Base-by-base conservation (phyloP, 2,113 vertebrate species). In the Anoura caudifer region DNA sequence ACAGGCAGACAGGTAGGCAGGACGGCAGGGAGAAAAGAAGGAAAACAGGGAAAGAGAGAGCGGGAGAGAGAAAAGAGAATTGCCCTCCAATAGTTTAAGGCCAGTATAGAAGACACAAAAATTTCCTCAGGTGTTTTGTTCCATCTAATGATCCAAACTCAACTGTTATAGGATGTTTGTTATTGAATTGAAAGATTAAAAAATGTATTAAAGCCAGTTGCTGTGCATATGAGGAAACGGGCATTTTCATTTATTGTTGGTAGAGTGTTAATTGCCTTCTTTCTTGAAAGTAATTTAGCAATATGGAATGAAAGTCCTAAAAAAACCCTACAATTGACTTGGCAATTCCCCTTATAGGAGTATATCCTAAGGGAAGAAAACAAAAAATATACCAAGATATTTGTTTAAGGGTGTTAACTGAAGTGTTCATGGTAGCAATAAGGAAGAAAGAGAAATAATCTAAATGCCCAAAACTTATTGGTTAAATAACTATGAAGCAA, bases 201-300 rank as follows among this genome's bases (percentile, higher is more conserved):
- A 83, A 90, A 61, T 31, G 65, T 85, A 63, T 77, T 94, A 95
- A 77, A 54, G 94, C 45, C 47, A 94, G 47, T 70, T 95, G 85
- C 14, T 72, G 59, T 80, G 59, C 52, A n/a, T 75, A 69, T 45
- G 69, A 92, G 81, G 86, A 88, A 94, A 76, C 26, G 26, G 50
- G 43, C 22, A 31, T 80, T 92, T 97, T 94, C 65, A 76, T 84
- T 94, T 85, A 75, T 80, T 88, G 75, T 95, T 90, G 79, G 61
- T 65, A 24, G 47, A 69, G 33, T 83, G 87, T 93, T 96, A 96
- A 96, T 90, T 97, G 88, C 72, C 67, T 79, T 88, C 65, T 95
- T 96, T 96, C 88, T 91, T 79, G 61, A 97, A 88, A 88, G 75
- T 50, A 82, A 92, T 77, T 96, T 92, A 96, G 69, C 77, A 90